Base-by-base conservation (phyloP, 2,888 invertebrate genomes). In the Amiota minor region DNA sequence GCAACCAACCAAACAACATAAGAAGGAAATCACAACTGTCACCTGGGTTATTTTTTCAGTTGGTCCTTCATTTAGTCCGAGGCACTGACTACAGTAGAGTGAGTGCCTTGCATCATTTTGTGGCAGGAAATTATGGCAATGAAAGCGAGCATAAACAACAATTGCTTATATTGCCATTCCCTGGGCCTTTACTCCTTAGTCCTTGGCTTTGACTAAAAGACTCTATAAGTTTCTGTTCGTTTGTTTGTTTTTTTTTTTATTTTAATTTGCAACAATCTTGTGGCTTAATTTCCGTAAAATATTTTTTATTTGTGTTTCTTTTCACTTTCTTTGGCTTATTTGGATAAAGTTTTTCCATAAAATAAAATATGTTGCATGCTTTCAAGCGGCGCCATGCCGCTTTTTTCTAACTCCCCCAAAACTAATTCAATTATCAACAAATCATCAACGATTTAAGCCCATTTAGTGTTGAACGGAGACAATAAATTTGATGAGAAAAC, bases 41-140 rank as follows among this genome's bases (percentile, higher is more conserved):
- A 83, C 79, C 78, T 75, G 77, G 61, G 78, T 74, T 73, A n/a
- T 53, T 53, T 8, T 56, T 59, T 59, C 12, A 16, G 59, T 23
- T 1, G 23, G 23, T 12, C 59, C 59, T 59, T 59, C 59, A n/a
- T 18, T 53, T 53, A n/a, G 53, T 16, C 53, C n/a, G n/a, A n/a
- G n/a, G n/a, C n/a, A n/a, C n/a, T n/a, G n/a, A n/a, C n/a, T 35
- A 35, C 6, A 35, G 35, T 35, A 35, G 35, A 35, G 35, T 35
- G 35, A 35, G 35, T 35, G 35, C n/a, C 61, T 61, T 11, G 8
- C 61, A 23, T 20, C 53, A 53, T 12, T 16, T 20, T 59, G 53
- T 20, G 59, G 80, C 85, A 85, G 83, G 83, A 83, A 83, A 83
- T 83, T 80, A 83, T 83, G 85, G 82, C 83, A 83, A 85, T 83